Evolutionary conservation across 2,797 vertebrate genomes (phyloP).

Genomic region (Moxostoma hubbsi): DNA sequence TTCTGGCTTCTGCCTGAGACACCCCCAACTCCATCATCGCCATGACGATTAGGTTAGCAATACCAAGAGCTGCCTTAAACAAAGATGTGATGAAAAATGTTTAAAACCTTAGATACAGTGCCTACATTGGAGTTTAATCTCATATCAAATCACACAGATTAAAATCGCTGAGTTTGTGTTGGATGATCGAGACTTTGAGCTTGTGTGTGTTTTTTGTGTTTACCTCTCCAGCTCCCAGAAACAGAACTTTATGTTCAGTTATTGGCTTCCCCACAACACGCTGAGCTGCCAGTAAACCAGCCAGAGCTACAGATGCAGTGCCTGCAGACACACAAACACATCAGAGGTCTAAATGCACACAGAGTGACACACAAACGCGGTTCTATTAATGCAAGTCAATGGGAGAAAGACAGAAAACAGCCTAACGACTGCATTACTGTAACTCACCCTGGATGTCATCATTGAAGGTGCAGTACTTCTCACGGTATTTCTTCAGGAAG

Average conservation of each 20-base stretch:
- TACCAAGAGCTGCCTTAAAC: conserved; percentile 91
- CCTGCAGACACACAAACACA: conserved; percentile 71
- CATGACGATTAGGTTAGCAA: conserved; percentile 96
- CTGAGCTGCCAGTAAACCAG: conserved; percentile 90
- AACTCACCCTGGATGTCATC: conserved; percentile 95
- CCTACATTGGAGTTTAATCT: background rate
- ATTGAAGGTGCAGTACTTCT: conserved; percentile 98
- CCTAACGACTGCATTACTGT: background rate
- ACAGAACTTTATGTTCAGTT: conserved; percentile 89
- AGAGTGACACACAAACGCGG: background rate
- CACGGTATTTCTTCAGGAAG: conserved; percentile 90
- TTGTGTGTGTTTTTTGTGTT: conserved; percentile 7
- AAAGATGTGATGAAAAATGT: background rate
- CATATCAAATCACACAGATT: background rate
- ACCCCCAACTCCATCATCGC: conserved; percentile 89
- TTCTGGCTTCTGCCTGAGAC: conserved; percentile 80
- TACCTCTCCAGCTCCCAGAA: conserved; percentile 97
- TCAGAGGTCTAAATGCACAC: background rate
- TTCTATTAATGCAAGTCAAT: too few species aligned
- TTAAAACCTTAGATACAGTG: background rate
- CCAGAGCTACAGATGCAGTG: conserved; percentile 91
- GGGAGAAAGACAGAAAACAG: too few species aligned
- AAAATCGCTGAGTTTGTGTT: background rate
- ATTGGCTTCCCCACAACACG: conserved; percentile 85
- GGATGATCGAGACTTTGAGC: background rate